Percentiles rank a stretch among this genome's conserved stretches.
phyloP scores from a whole-genome alignment of 53 echinoderm and acorn worm species.

The Astropecten irregularis region DNA sequence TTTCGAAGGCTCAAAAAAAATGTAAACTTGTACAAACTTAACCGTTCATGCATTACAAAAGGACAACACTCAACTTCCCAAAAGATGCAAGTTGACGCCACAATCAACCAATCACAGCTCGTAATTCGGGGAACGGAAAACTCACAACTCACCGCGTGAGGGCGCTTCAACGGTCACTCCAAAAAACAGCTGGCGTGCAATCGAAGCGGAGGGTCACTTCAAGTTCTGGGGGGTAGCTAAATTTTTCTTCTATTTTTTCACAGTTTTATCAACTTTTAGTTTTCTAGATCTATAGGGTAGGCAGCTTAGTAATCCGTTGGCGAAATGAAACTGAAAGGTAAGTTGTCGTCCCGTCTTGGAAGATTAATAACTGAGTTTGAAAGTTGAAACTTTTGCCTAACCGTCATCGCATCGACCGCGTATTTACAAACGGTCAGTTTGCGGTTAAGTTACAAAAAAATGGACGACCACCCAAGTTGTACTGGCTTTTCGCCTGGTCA shows the following conservation, averaged over 20 bases:
- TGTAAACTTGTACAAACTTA: no score
- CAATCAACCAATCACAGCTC: constrained; percentile 34
- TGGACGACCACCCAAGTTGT: neutral
- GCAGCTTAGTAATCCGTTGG: neutral
- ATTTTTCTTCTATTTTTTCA: neutral
- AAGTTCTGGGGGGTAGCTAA: neutral
- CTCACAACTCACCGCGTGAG: neutral
- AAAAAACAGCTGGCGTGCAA: constrained; percentile 41
- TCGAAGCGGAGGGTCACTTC: neutral
- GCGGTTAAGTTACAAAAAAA: neutral
- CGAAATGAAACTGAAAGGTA: neutral
- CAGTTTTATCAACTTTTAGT: neutral
- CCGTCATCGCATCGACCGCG: neutral
- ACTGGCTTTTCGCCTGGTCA: no score
- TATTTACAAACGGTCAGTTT: constrained; percentile 29
- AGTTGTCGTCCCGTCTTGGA: no score
- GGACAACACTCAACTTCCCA: no score
- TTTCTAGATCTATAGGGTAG: neutral
- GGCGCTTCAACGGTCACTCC: constrained; percentile 50
- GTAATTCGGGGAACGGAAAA: constrained; percentile 18
- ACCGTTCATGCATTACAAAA: no score
- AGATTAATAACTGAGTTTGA: no score
- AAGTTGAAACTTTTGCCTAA: no score
- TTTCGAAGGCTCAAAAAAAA: no score
- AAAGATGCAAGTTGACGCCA: constrained; percentile 39